Conservation (phyloP, 1,140 invertebrate species). For the Drosophila parvula region DNA sequence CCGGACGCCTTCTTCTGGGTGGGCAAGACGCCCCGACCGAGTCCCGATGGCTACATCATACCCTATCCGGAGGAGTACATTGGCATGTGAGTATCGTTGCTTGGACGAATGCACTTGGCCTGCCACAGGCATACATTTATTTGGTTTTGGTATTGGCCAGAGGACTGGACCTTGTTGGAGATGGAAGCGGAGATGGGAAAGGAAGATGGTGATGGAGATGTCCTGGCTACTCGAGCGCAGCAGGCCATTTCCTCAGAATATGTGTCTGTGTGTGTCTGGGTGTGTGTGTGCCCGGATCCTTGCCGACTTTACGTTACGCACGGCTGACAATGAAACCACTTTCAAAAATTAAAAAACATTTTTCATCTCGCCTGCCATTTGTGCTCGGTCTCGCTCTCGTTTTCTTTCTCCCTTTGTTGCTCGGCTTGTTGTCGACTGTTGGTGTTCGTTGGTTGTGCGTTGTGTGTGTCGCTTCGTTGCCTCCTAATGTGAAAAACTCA, state of each 20-base stretch:
- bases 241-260: conserved; percentile 67
- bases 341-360: conserved; percentile 84
- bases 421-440: conserved; percentile 7
- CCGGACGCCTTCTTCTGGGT: conserved; percentile 95
- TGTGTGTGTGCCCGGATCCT: conserved; percentile 55
- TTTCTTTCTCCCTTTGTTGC: conserved; percentile 49
- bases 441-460: conserved; percentile 56
- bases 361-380: conserved; percentile 81
- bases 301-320: conserved; percentile 81
- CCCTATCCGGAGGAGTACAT: conserved; percentile 93
- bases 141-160: background rate
- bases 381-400: conserved; percentile 57
- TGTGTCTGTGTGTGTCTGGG: conserved; percentile 10
- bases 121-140: conserved; percentile 1
- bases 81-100: conserved; percentile 86
- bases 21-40: conserved; percentile 90
- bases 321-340: conserved; percentile 84
- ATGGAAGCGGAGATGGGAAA: conserved; percentile 5
- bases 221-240: conserved; percentile 73
- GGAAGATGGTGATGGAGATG: conserved; percentile 29
- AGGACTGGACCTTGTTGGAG: conserved; percentile 19
- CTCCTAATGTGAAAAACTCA: conserved; percentile 81
- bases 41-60: conserved; percentile 91
- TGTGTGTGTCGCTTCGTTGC: conserved; percentile 76
- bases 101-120: background rate